Evolutionary conservation across 2,113 vertebrate genomes (phyloP).

Genomic region (Cercocebus atys): DNA sequence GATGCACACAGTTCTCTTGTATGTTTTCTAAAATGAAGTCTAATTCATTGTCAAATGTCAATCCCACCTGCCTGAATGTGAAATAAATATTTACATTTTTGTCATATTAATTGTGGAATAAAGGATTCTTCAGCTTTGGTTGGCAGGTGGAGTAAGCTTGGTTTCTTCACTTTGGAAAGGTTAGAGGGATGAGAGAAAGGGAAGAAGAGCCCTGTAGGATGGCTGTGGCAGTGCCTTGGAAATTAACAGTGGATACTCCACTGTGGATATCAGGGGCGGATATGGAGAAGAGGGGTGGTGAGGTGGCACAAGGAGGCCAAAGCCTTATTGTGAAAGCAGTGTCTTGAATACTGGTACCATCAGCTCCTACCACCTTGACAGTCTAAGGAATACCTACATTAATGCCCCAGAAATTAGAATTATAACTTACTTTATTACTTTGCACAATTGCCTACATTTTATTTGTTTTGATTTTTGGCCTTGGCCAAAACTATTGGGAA

Average conservation of each 20-base stretch:
- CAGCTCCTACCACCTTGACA: background rate
- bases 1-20: background rate
- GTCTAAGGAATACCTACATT: background rate
- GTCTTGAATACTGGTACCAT: too few species aligned
- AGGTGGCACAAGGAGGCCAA: background rate
- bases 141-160: background rate
- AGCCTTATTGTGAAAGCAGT: background rate
- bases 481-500: background rate
- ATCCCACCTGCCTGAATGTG: background rate
- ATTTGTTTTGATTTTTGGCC: background rate
- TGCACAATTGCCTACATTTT: background rate
- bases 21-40: background rate
- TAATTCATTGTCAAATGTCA: background rate
- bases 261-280: background rate
- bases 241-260: background rate
- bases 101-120: background rate
- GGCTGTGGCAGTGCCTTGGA: background rate
- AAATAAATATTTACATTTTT: conserved; percentile 4
- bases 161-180: background rate
- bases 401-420: background rate
- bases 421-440: background rate
- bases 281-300: background rate
- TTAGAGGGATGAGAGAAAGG: background rate
- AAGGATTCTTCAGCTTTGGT: background rate
- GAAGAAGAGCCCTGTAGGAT: background rate